Conservation (phyloP, 2,113 vertebrate genomes). For the Probosciger aterrimus region DNA sequence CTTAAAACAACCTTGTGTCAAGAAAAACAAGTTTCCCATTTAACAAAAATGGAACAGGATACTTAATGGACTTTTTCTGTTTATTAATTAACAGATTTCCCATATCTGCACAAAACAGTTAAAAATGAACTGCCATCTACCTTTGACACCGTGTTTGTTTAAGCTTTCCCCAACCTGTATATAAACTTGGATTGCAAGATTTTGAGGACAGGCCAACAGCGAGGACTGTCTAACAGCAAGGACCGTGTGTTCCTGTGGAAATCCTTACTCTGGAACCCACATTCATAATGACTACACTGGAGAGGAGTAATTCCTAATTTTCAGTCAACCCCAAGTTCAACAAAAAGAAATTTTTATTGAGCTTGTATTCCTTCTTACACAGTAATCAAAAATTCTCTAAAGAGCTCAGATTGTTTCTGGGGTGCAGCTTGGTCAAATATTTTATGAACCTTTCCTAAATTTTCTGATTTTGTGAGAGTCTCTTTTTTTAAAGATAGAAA, state of each 20-base stretch:
- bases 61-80: neutral
- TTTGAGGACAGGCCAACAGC: neutral
- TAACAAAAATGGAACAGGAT: neutral
- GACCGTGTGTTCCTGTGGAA: neutral
- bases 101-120: neutral
- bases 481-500: neutral
- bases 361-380: neutral
- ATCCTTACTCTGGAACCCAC: neutral
- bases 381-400: neutral
- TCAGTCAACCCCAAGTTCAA: neutral
- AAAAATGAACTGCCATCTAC: neutral
- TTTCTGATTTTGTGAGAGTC: neutral
- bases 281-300: neutral
- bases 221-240: neutral
- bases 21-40: neutral
- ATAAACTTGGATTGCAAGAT: neutral
- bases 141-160: neutral
- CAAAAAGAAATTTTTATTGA: neutral
- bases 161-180: neutral
- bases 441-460: neutral
- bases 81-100: conserved; percentile 15
- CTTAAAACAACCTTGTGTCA: neutral
- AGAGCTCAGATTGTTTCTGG: neutral
- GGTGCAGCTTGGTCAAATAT: neutral
- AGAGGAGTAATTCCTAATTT: neutral